These are phyloP conservation scores for Pelmatolapia mariae DNA, from an alignment of 2,113 vertebrate genomes.

Conservation along the genomic window DNA sequence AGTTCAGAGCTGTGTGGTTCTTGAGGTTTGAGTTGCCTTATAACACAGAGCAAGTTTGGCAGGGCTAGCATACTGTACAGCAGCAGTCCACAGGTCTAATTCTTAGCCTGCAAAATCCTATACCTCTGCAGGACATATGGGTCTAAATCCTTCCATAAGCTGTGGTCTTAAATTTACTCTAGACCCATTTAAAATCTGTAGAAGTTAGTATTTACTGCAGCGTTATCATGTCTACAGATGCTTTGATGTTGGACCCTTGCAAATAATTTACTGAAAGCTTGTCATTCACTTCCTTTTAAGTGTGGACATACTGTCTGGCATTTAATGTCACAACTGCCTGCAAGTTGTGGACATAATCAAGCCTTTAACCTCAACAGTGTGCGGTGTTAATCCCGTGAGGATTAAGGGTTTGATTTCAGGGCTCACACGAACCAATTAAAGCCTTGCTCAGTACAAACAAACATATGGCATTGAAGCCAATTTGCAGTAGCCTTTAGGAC, in stretches of 20 bases:
- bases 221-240: background rate
- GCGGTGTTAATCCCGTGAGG: slow-evolving; percentile 2
- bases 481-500: background rate
- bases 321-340: background rate
- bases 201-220: background rate
- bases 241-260: background rate
- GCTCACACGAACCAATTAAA: slow-evolving; percentile 31
- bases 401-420: slow-evolving; percentile 54
- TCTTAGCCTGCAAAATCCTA: background rate
- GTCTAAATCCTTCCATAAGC: background rate
- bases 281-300: background rate
- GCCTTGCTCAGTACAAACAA: background rate
- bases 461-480: slow-evolving; percentile 17
- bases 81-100: background rate
- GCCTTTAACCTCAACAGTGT: background rate
- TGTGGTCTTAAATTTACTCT: background rate
- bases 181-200: background rate
- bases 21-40: background rate
- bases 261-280: background rate
- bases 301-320: background rate
- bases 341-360: background rate
- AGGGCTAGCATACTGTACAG: background rate
- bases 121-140: background rate
- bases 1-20: accelerated
- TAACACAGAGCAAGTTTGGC: background rate